Evolutionary conservation across 1,140 invertebrate species (phyloP), one percentile per base, ranked within the genome.

Genomic region (Drosophila sturtevanti): DNA sequence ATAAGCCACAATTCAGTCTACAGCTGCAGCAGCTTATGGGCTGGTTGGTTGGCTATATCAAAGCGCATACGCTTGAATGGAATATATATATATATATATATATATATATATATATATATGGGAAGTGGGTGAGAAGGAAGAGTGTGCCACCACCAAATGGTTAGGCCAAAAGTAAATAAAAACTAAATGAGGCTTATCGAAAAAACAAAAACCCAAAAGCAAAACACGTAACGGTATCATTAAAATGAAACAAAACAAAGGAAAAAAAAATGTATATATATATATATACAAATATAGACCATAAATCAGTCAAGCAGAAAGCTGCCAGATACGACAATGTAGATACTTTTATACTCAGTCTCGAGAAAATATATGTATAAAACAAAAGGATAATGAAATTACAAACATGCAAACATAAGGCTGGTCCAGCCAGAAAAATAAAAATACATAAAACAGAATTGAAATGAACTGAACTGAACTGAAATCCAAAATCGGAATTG

Each of bases 111-210:
- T 51, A 24, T 61, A n/a, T 22, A 27, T 27, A 24, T 37, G 6
- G 18, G 11, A 48, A 38, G 9, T 37, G 14, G 27, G 22, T 48
- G 22, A 34, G 27, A 55, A 66, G 16, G 60, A 35, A 63, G 54
- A 24, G 58, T 31, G 35, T 16, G 31, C 41, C 41, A 48, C 41
- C 41, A 48, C 16, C 41, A 61, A 41, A 56, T 52, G 38, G 38
- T 24, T 27, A 55, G 37, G 34, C 60, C 61, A 51, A 61, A 72
- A 80, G 65, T 80, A 79, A 77, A 86, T 81, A 80, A 79, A 82
- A 89, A 79, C 79, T 82, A 86, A 86, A 87, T 87, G 82, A 79
- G 68, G 82, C 82, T 86, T 86, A 87, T 86, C 82, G 72, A 86
- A 72, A 72, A 68, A 24, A 48, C 48, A 70, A 10, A 56, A 54